A percentile compares a stretch with the other conserved stretches of the same genome.
Evolutionary conservation across 2,888 invertebrate species (phyloP).

Genomic region (Cephus pulcher): DNA sequence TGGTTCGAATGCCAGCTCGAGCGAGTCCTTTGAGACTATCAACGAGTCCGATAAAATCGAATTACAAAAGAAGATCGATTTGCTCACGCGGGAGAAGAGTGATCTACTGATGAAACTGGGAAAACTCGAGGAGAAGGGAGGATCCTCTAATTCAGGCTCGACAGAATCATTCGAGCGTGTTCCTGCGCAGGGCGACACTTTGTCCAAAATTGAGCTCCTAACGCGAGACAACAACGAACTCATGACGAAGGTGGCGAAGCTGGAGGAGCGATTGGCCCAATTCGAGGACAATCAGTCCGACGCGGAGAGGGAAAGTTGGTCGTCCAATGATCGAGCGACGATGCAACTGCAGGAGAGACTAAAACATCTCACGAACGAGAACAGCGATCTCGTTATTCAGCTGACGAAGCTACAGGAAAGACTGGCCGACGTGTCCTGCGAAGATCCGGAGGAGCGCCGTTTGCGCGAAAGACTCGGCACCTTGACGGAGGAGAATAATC

Average conservation of each 20-base stretch:
- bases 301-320: not conserved
- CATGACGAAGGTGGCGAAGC: slow-evolving; percentile 52
- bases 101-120: slow-evolving; percentile 51
- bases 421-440: slow-evolving; percentile 10
- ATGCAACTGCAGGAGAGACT: slow-evolving; percentile 25
- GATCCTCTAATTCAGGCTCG: slow-evolving; percentile 60
- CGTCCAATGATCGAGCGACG: slow-evolving; percentile 13
- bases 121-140: slow-evolving; percentile 58
- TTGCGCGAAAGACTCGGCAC: slow-evolving; percentile 27
- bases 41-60: slow-evolving; percentile 51
- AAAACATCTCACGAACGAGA: slow-evolving; percentile 36
- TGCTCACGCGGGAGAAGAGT: slow-evolving; percentile 54
- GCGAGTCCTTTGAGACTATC: slow-evolving; percentile 58
- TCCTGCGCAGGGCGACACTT: slow-evolving; percentile 47
- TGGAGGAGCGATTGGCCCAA: slow-evolving; percentile 37
- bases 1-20: slow-evolving; percentile 46
- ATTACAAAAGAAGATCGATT: slow-evolving; percentile 53
- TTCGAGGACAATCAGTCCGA: slow-evolving; percentile 6
- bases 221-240: slow-evolving; percentile 56
- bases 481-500: slow-evolving; percentile 35
- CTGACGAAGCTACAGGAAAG: slow-evolving; percentile 43
- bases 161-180: slow-evolving; percentile 63
- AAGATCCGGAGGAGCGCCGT: slow-evolving; percentile 9
- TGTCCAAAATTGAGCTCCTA: slow-evolving; percentile 48
- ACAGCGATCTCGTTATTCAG: slow-evolving; percentile 43